Evolutionary conservation across 2,113 vertebrate genomes (phyloP), one percentile per base, ranked within the genome.

Genomic region (Smithornis capensis): DNA sequence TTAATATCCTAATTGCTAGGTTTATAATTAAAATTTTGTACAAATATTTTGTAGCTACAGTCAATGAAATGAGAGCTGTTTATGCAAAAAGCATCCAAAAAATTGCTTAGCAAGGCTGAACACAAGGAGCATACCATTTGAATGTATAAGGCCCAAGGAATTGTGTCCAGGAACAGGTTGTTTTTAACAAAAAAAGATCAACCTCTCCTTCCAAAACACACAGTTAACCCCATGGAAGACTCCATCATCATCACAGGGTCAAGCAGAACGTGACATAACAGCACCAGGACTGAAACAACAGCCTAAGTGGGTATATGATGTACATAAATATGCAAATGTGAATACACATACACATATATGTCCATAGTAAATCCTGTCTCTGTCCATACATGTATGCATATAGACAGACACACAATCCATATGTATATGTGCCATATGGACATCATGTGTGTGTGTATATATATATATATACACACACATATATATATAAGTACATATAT

Each of bases 21-120:
- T 77, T 38, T 73, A 31, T 62, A 49, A 92, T 71, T 91, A 77
- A 92, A 85, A 57, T 62, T 94, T 88, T 84, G 28, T 40, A 53
- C 3, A 40, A 49, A n/a, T 27, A 47, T 76, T 92, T 40, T 87
- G 35, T 52, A 80, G 73, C 13, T 65, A n/a, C 22, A 42, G 49
- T 56, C 53, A 68, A 29, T 50, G 71, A 77, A 83, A 60, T 40
- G 29, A 82, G n/a, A 60, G 28, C 22, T 56, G 45, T 73, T 90
- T 24, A 14, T 33, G 22, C 42, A 68, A 91, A 70, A 90, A 83
- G 2, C 37, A 55, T 33, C 14, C 29, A 63, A 94, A 87, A 56
- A 17, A 23, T 3, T 11, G 4, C 38, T 78, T 44, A 85, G 21
- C 40, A 64, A 87, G 89, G 35, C 23, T 57, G 55, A 35, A 28